phyloP scores from a whole-genome alignment of 1,140 invertebrate species.

The Eupeodes corollae region DNA sequence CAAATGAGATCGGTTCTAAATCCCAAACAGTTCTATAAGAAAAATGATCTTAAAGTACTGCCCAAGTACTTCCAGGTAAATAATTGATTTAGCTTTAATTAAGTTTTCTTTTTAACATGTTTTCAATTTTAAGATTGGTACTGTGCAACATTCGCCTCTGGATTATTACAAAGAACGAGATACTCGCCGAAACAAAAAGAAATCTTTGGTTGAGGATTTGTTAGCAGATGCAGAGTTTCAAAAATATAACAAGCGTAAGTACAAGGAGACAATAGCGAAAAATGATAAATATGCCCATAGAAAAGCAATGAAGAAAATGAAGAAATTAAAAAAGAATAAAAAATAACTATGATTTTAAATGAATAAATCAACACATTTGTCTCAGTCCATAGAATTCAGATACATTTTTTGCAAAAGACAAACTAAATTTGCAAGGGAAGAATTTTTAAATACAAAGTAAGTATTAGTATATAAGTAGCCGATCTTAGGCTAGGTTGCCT shows the following conservation, averaged over 20 bases:
- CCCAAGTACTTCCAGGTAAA: conserved; percentile 86
- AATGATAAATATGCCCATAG: conserved; percentile 45
- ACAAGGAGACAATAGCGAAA: conserved; percentile 63
- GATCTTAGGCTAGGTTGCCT: no score
- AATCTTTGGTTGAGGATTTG: conserved; percentile 84
- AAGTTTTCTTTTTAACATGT: background rate
- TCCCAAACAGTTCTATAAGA: conserved; percentile 89
- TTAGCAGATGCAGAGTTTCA: conserved; percentile 78
- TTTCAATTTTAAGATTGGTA: conserved; percentile 49
- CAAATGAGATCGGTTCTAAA: conserved; percentile 87
- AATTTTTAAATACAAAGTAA: no score
- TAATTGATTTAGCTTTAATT: background rate
- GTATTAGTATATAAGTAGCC: no score
- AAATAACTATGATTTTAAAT: no score
- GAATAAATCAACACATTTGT: no score
- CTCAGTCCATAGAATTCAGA: no score
- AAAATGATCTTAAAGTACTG: conserved; percentile 71
- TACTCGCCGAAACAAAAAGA: conserved; percentile 76
- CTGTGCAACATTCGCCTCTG: conserved; percentile 57
- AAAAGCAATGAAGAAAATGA: conserved; percentile 31
- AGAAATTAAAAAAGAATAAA: conserved; percentile 29
- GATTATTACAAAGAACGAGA: conserved; percentile 65
- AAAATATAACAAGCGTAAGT: conserved; percentile 76
- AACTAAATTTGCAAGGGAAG: no score
- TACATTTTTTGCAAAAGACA: no score